Base-by-base conservation (phyloP, 1,140 invertebrate species). In the Pomacea maculata region DNA sequence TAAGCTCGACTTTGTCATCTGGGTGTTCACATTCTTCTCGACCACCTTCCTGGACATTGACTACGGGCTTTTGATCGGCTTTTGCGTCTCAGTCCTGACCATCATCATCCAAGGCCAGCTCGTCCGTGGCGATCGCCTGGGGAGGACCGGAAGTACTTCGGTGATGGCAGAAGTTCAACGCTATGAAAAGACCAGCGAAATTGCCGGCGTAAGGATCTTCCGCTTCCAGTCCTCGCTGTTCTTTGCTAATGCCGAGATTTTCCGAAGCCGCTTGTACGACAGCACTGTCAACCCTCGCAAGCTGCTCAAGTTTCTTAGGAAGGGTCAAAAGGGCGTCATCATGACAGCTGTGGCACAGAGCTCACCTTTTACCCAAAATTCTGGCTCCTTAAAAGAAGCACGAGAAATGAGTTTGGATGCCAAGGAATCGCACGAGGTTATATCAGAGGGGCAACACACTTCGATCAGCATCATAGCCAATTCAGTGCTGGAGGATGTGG, bases 191-290 rank as follows among this genome's bases (percentile, higher is more conserved):
- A 75, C 74, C 34, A 76, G 29, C 19, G 78, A 81, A 64, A 84
- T 90, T 75, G 86, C 88, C 14, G 89, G 91, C 21, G 85, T 93
- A 21, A 91, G 89, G 78, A 88, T 93, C 10, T 92, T 92, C 85
- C 88, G 90, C 57, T 92, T 92, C 82, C 89, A 92, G 54, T 88
- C 91, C 25, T 90, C 91, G 19, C 71, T 93, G 19, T 93, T 92
- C 83, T 93, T 91, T 83, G 92, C 90, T 0, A 93, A 92, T 84
- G 89, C 91, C 2, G 92, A 92, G 84, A 88, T 90, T 25, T 93
- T 93, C 82, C 85, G 85, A 55, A 88, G 79, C 74, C 84, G 76
- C 25, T 81, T 89, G 25, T 88, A 89, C 71, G 82, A 80, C 65
- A 72, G 80, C 29, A 88, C 87, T 1, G 83, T 87, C 4, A 90